phyloP scores from a whole-genome alignment of 2,113 vertebrate species.

The Corythornis madagascariensis region DNA sequence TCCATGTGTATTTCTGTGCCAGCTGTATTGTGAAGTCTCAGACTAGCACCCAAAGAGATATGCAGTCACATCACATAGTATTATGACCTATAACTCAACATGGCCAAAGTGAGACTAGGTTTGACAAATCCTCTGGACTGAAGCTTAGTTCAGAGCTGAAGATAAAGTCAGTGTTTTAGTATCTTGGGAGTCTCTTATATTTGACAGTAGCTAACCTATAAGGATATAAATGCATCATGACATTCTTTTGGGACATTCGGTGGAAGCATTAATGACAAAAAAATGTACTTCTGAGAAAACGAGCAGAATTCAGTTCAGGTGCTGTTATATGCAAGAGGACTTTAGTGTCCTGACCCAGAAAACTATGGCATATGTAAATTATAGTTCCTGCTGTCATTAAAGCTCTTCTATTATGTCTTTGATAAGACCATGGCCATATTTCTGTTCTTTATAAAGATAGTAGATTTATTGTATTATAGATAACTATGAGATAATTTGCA shows the following conservation, averaged over 20 bases:
- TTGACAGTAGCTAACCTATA: conserved; percentile 31
- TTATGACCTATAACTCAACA: not conserved
- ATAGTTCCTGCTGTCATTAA: not conserved
- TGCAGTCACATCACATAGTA: not conserved
- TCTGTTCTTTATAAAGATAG: not conserved
- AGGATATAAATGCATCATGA: not conserved
- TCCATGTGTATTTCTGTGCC: not conserved
- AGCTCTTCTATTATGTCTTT: not conserved
- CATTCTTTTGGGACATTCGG: not conserved
- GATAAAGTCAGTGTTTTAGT: conserved; percentile 30
- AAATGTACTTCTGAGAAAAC: not conserved
- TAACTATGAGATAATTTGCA: not conserved
- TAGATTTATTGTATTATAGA: not conserved
- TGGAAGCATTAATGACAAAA: not conserved
- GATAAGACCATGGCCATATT: not conserved
- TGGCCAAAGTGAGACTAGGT: not conserved
- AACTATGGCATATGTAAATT: not conserved
- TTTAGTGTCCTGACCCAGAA: not conserved
- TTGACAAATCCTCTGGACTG: conserved; percentile 5
- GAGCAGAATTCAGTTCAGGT: not conserved
- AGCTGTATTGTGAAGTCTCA: not conserved
- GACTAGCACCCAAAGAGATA: not conserved
- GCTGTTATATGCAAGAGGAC: not conserved
- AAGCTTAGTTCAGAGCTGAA: conserved; percentile 29
- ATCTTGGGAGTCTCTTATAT: not conserved